Percentiles rank a stretch among this genome's conserved stretches.
Evolutionary conservation across 2,113 vertebrate species (phyloP).

Genomic region (Mesocricetus auratus): DNA sequence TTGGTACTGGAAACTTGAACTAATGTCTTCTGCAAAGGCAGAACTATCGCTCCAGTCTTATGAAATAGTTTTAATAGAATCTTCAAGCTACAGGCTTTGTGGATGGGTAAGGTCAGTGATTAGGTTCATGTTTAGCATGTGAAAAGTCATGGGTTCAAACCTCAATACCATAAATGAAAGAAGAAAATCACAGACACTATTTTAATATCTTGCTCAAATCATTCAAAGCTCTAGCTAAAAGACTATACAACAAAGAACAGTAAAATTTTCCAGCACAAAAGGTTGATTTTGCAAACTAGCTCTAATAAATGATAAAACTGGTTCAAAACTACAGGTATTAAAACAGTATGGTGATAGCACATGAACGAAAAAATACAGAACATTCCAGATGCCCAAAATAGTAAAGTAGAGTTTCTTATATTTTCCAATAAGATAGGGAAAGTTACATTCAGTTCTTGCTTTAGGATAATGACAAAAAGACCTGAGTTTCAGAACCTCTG

Average conservation of each 20-base stretch:
- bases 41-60: background rate
- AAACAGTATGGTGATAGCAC: constrained; percentile 1
- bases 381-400: background rate
- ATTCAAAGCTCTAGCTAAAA: background rate
- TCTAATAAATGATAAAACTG: constrained; percentile 12
- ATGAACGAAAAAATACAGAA: background rate
- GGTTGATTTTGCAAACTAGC: background rate
- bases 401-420: constrained; percentile 6
- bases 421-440: constrained; percentile 25
- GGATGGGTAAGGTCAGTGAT: background rate
- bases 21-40: background rate
- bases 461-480: constrained; percentile 29
- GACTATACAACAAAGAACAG: background rate
- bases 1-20: background rate
- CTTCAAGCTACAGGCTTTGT: background rate
- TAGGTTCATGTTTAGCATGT: background rate
- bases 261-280: constrained; percentile 29
- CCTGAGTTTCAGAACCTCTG: constrained; percentile 53
- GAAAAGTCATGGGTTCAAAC: background rate
- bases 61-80: constrained; percentile 43
- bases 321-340: constrained; percentile 19
- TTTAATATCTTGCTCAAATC: constrained; percentile 11
- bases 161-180: background rate
- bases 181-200: background rate
- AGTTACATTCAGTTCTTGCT: constrained; percentile 3